Conservation (phyloP, 2,113 vertebrate genomes). For the Elaphurus davidianus region DNA sequence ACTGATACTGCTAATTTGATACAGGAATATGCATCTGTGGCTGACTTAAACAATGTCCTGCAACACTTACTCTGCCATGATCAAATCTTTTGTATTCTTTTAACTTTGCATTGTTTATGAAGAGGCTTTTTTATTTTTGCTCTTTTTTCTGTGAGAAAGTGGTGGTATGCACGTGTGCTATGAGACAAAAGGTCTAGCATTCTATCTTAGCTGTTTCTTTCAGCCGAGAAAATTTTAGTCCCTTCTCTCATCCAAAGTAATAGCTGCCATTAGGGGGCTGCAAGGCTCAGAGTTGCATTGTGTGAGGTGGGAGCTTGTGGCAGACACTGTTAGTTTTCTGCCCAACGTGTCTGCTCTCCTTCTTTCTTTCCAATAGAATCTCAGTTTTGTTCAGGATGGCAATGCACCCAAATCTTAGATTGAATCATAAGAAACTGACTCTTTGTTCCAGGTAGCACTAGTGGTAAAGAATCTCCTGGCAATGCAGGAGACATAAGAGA, state of each 20-base stretch:
- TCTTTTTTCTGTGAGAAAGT: not conserved
- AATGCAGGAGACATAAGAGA: not conserved
- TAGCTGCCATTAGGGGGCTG: not conserved
- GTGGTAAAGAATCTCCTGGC: not conserved
- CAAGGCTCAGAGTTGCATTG: not conserved
- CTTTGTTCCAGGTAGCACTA: not conserved
- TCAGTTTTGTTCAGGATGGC: not conserved
- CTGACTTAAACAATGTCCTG: not conserved
- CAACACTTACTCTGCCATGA: not conserved
- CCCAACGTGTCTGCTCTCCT: too few relatives aligned
- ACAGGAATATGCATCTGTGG: not conserved
- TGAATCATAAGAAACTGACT: not conserved
- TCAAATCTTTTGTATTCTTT: conserved; percentile 17
- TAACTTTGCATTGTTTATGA: not conserved
- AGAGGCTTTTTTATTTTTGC: not conserved
- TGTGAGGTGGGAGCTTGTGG: not conserved
- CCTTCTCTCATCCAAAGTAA: not conserved
- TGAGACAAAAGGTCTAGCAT: not conserved
- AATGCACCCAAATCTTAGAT: not conserved
- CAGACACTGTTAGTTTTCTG: not conserved
- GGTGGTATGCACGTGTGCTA: not conserved
- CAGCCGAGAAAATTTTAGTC: not conserved
- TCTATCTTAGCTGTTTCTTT: not conserved
- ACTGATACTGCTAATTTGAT: not conserved
- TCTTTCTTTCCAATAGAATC: not conserved